phyloP scores from a whole-genome alignment of 2,888 invertebrate species.

The Julus scandinavius region DNA sequence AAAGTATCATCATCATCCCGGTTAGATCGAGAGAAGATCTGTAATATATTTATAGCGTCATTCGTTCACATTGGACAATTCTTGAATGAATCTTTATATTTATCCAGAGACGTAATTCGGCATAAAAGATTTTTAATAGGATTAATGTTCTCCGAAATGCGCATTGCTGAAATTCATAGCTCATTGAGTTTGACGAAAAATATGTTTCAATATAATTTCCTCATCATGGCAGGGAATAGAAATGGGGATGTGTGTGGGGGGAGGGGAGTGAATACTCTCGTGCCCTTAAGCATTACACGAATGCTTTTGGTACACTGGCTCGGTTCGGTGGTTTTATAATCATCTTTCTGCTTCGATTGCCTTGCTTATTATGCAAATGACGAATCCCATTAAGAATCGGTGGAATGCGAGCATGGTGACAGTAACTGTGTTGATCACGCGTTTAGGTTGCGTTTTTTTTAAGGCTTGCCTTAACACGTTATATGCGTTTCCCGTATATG shows the following conservation, averaged over 20 bases:
- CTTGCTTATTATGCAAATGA: conserved; percentile 11
- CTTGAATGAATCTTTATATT: neutral
- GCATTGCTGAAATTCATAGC: conserved; percentile 1
- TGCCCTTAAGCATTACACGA: neutral
- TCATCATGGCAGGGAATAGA: neutral
- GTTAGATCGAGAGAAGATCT: neutral
- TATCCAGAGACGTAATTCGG: neutral
- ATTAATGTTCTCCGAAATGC: conserved; percentile 10
- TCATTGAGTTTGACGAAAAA: neutral
- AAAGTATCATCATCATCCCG: neutral
- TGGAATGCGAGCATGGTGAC: neutral
- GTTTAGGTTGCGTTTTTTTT: neutral
- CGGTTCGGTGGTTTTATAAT: conserved; percentile 18
- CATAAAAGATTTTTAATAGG: neutral
- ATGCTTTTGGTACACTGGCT: conserved; percentile 2
- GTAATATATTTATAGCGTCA: neutral
- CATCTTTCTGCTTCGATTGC: conserved; percentile 18
- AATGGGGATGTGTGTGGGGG: neutral
- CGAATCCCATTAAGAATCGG: conserved; percentile 10
- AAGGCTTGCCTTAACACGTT: neutral
- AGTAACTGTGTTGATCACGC: neutral
- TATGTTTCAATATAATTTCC: conserved; percentile 2
- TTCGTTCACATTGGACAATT: conserved; percentile 9
- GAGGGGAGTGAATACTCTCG: neutral
- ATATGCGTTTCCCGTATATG: too few species aligned